Conservation (phyloP, 2,888 invertebrate genomes). For the Dioctria linearis region DNA sequence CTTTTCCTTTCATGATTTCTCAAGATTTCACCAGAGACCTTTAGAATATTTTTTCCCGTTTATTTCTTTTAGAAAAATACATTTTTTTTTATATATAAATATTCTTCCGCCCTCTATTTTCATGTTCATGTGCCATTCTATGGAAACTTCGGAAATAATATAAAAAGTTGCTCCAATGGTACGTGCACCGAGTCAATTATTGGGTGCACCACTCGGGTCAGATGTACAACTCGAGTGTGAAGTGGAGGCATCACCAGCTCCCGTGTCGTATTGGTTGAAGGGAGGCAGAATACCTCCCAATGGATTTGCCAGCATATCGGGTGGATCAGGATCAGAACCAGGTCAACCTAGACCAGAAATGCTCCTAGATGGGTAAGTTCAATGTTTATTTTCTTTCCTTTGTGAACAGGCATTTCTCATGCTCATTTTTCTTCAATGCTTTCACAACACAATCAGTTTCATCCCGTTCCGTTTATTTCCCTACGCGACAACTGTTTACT, state of each 20-base stretch:
- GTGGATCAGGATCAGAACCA: conserved; percentile 64
- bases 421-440: background rate
- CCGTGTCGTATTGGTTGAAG: conserved; percentile 71
- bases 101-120: conserved; percentile 11
- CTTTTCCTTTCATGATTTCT: conserved; percentile 13
- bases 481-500: background rate
- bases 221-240: conserved; percentile 90
- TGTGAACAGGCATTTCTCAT: background rate
- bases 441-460: background rate
- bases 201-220: conserved; percentile 88
- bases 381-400: conserved; percentile 25
- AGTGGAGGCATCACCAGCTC: conserved; percentile 86
- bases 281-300: conserved; percentile 68
- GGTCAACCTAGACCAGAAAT: conserved; percentile 76
- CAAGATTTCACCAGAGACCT: background rate
- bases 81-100: conserved; percentile 12
- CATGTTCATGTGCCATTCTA: conserved; percentile 30
- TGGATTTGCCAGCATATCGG: conserved; percentile 65
- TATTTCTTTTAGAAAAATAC: background rate
- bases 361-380: conserved; percentile 84
- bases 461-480: background rate
- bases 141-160: conserved; percentile 22
- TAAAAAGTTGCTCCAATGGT: conserved; percentile 88
- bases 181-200: conserved; percentile 89
- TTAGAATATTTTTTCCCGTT: conserved; percentile 3